Base-by-base conservation (phyloP, 2,888 invertebrate species). In the Andrena trimmerana region DNA sequence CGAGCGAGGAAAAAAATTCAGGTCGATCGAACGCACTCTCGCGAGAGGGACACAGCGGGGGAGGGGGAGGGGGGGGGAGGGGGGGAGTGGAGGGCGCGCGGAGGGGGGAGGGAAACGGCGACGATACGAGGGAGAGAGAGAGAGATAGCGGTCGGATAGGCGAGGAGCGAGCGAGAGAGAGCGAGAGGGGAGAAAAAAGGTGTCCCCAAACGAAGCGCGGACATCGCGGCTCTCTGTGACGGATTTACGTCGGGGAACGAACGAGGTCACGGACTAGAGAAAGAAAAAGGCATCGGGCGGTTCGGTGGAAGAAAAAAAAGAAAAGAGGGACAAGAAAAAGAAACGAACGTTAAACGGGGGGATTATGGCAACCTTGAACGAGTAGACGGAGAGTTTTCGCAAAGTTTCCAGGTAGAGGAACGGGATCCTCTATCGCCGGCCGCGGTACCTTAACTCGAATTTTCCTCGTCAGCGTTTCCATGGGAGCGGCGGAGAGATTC, bases 11-110 rank as follows among this genome's bases (percentile, higher is more conserved):
- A 89, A 88, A 88, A 89, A 89, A 89, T 89, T 89, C 88, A 89
- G 88, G 88, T 89, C 88, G 88, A 89, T 89, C 88, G 89, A 89
- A 89, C 88, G 89, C 89, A 86, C 88, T 87, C 88, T 86, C 89
- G 89, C 83, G 83, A 87, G 87, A 82, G 84, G 77, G 80, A 77
- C 79, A 76, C 84, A 5, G 27, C 57, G 57, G 13, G 24, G 8
- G 20, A n/a, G 52, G 0, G 63, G 67, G 75, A 20, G 57, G 13
- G 24, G 8, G 8, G 20, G 7, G 52, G 0, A 60, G 67, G 75
- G 36, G 36, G 73, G 67, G 74, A 62, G 78, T 36, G 57, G 24
- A 4, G 75, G 83, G 50, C 77, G 83, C 50, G 20, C n/a, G 20
- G 20, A 3, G 67, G n/a, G 36, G 20, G n/a, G 52, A 63, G 67